A percentile compares a stretch with the other conserved stretches of the same genome.
Evolutionary conservation across 30 jellyfish, hydroid and myxozoan genomes (phyloP).

Genomic region (Phacellophora camtschatica): DNA sequence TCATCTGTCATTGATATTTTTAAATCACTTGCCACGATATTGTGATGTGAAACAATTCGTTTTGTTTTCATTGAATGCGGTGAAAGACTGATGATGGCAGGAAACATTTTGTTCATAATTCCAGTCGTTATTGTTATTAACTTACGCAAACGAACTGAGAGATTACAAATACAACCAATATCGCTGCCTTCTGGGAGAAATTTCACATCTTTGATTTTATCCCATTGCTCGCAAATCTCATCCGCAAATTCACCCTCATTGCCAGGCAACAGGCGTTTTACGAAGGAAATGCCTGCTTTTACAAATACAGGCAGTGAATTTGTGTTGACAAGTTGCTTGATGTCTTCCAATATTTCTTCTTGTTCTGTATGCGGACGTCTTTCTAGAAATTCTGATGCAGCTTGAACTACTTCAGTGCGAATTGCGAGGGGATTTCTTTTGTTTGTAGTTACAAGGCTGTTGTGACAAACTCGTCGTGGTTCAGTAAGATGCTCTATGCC

Average conservation of each 20-base stretch:
- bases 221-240: slow-evolving; percentile 13
- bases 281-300: slow-evolving; percentile 32
- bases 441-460: background rate
- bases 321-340: slow-evolving; percentile 26
- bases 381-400: slow-evolving; percentile 22
- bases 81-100: slow-evolving; percentile 5
- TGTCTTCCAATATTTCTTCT: slow-evolving; percentile 23
- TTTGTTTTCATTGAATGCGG: slow-evolving; percentile 6
- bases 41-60: background rate
- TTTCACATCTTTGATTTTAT: slow-evolving; percentile 14
- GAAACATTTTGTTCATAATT: background rate
- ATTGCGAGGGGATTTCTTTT: slow-evolving; percentile 30
- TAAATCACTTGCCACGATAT: background rate
- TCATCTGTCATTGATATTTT: slow-evolving; percentile 6
- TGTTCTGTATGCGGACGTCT: slow-evolving; percentile 34
- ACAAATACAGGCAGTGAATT: too few relatives aligned
- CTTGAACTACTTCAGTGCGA: slow-evolving; percentile 49
- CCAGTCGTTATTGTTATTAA: slow-evolving; percentile 11
- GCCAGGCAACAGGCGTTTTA: slow-evolving; percentile 27
- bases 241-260: slow-evolving; percentile 24
- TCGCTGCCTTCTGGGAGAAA: slow-evolving; percentile 26
- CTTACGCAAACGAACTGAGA: slow-evolving; percentile 22
- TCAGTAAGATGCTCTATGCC: slow-evolving; percentile 38
- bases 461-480: slow-evolving; percentile 8
- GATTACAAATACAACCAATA: background rate